Conservation (phyloP, 1,140 invertebrate species). For the Bombyx mandarina region DNA sequence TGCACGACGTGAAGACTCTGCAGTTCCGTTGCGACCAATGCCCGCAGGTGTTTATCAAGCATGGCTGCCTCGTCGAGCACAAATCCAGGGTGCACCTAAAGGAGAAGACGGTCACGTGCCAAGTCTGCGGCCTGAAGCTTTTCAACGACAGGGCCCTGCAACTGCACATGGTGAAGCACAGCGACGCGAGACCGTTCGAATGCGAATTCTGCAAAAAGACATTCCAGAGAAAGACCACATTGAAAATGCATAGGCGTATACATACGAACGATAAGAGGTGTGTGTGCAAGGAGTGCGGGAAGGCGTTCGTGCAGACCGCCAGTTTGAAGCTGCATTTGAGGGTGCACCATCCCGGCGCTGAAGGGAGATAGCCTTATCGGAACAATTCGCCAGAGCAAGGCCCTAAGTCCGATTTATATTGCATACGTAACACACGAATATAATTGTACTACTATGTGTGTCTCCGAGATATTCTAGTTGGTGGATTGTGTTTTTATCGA, state of each 20-base stretch:
- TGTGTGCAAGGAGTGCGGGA: constrained; percentile 46
- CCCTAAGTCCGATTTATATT: constrained; percentile 66
- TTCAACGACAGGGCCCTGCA: constrained; percentile 33
- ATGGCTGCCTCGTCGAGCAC: constrained; percentile 29
- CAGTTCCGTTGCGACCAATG: constrained; percentile 35
- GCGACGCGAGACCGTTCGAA: constrained; percentile 72
- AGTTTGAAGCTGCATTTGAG: constrained; percentile 13
- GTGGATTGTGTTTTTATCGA: no score
- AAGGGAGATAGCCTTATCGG: constrained; percentile 82
- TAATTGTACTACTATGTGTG: no score
- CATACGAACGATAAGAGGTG: constrained; percentile 70
- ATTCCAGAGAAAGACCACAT: neutral
- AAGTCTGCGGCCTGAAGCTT: constrained; percentile 41
- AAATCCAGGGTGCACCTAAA: constrained; percentile 42
- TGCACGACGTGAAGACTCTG: constrained; percentile 33
- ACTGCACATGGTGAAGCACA: constrained; percentile 74
- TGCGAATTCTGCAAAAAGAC: constrained; percentile 71
- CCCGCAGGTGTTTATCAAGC: constrained; percentile 21
- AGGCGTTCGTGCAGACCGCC: constrained; percentile 38
- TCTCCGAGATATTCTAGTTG: no score
- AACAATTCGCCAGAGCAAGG: constrained; percentile 81
- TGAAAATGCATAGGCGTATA: constrained; percentile 36
- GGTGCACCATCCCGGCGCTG: neutral
- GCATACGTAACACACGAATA: no score
- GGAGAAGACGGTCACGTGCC: constrained; percentile 32